Base-by-base conservation (phyloP, 2,888 invertebrate genomes). In the Pterostichus madidus region DNA sequence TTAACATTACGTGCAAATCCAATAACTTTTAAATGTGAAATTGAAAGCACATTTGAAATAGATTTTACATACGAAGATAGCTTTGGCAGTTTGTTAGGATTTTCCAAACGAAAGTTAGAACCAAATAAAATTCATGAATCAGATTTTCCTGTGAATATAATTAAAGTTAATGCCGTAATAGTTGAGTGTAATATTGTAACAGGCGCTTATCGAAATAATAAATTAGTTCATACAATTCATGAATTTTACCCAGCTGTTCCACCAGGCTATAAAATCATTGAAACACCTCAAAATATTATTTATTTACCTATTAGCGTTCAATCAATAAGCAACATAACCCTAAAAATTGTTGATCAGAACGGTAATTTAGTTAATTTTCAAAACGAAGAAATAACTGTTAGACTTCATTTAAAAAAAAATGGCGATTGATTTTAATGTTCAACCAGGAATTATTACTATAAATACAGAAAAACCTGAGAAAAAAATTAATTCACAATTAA, bases 241-340 rank as follows among this genome's bases (percentile, higher is more conserved):
- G 86, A 88, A 85, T 89, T 89, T 86, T 87, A 86, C 13, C 86
- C 87, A 4, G 84, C 84, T 46, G 87, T 87, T 11, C 85, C 85
- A 17, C 87, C 88, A 15, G 88, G 89, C 7, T 89, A 86, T 87
- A 87, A 87, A 85, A 86, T 88, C 49, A 85, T 87, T 73, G 88
- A 88, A 84, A 86, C 86, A n/a, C 88, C 88, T 7, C 83, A 77
- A 79, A 87, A 87, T 85, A 85, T 87, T 6, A 87, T 88, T 79
- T 88, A 88, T 86, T 86, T 88, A 83, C 88, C 87, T 11, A 85
- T 88, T 13, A 87, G 84, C 77, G 84, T 85, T 11, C 84, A 64
- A 78, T 79, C 77, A 52, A 87, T 88, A 84, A 84, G 84, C 78
- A 83, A 86, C 64, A 83, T 88, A 44, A 78, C 84, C 24, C 24